Percentiles rank a stretch among this genome's conserved stretches.
phyloP scores from a whole-genome alignment of 2,888 invertebrate genomes.

The Nematopogon swammerdamellus region DNA sequence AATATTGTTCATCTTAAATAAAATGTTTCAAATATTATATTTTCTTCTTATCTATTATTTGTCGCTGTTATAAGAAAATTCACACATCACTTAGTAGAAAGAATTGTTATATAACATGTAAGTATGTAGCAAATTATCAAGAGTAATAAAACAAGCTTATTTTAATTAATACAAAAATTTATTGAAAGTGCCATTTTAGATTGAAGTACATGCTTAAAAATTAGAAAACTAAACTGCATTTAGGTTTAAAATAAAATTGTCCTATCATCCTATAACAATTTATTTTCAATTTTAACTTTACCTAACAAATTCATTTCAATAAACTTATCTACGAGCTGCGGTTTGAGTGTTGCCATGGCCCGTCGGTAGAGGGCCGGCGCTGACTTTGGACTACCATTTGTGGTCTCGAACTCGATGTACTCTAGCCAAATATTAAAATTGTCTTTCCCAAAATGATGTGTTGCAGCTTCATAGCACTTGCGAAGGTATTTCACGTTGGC shows the following conservation, averaged over 20 bases:
- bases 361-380: slow-evolving; percentile 57
- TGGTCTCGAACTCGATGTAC: slow-evolving; percentile 67
- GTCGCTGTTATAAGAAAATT: slow-evolving; percentile 21
- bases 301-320: slow-evolving; percentile 50
- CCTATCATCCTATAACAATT: no score
- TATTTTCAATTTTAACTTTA: slow-evolving; percentile 27
- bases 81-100: no score
- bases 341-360: slow-evolving; percentile 59
- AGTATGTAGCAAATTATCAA: no score
- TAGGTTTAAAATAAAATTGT: no score
- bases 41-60: slow-evolving; percentile 20
- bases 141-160: no score
- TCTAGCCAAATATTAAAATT: slow-evolving; percentile 70
- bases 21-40: neutral
- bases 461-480: slow-evolving; percentile 60
- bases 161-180: no score
- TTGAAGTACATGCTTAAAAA: no score
- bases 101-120: no score
- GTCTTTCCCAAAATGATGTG: slow-evolving; percentile 63
- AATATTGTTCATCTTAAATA: neutral
- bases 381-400: slow-evolving; percentile 54
- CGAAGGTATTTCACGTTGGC: slow-evolving; percentile 48
- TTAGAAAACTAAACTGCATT: no score
- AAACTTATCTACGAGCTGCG: slow-evolving; percentile 49
- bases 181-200: no score